phyloP scores from a whole-genome alignment of 2,888 invertebrate species.

The Polyploca ridens region DNA sequence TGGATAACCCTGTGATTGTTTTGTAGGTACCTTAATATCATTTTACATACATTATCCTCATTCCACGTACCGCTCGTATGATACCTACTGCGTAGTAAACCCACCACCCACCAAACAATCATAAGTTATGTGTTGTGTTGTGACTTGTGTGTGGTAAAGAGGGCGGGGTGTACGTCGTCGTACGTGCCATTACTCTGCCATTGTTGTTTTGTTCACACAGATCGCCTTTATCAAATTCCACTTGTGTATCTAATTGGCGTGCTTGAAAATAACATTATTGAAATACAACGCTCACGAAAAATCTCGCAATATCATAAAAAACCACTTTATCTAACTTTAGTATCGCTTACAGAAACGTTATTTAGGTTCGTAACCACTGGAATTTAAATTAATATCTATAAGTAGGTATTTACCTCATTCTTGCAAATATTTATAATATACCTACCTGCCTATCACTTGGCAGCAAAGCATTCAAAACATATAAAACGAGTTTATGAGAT shows the following conservation, averaged over 20 bases:
- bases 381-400: no score
- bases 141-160: neutral
- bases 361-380: no score
- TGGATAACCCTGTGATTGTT: no score
- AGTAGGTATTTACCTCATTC: no score
- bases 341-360: no score
- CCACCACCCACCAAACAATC: neutral
- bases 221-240: slow-evolving; percentile 11
- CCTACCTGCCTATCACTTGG: no score
- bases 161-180: neutral
- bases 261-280: slow-evolving; percentile 10
- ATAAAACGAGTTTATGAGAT: no score
- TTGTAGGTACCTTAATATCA: neutral
- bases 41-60: neutral
- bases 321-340: neutral
- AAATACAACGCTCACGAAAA: slow-evolving; percentile 11
- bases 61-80: neutral
- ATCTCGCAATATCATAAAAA: neutral
- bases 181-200: slow-evolving; percentile 8
- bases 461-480: no score
- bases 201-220: slow-evolving; percentile 18
- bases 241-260: slow-evolving; percentile 6
- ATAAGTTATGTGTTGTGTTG: neutral
- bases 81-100: neutral
- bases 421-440: no score